phyloP scores from a whole-genome alignment of 2,888 invertebrate species.

The Drosophila basisetae region DNA sequence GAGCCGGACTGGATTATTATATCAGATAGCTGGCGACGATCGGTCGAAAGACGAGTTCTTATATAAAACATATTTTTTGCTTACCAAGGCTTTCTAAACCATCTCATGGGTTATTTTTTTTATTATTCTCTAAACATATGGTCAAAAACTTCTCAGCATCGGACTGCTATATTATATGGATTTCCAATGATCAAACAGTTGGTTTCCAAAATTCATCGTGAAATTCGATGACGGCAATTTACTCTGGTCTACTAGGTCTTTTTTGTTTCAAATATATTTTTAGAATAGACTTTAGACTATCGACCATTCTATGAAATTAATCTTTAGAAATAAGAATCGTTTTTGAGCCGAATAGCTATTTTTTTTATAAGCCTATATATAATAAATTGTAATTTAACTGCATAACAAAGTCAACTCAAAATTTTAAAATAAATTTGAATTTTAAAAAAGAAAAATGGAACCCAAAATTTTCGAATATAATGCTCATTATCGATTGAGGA shows the following conservation, averaged over 20 bases:
- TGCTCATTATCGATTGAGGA: not conserved
- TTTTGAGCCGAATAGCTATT: too few species aligned
- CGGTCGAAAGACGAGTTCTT: not conserved
- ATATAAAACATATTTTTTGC: not conserved
- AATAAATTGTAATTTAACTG: not conserved
- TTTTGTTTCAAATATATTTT: not conserved
- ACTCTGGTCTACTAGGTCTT: not conserved
- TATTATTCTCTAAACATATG: not conserved
- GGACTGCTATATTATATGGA: not conserved
- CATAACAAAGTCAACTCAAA: not conserved
- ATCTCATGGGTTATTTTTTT: too few species aligned
- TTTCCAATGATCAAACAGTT: not conserved
- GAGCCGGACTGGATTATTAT: not conserved
- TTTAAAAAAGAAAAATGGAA: not conserved
- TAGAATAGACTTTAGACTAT: not conserved
- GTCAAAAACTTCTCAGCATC: not conserved
- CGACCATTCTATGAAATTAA: not conserved
- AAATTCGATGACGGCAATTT: not conserved
- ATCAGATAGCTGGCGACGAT: not conserved
- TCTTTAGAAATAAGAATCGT: not conserved
- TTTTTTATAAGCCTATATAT: too few species aligned
- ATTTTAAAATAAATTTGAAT: not conserved
- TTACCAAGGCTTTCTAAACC: not conserved
- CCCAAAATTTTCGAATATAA: not conserved
- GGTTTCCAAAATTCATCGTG: not conserved